Evolutionary conservation across 2,888 invertebrate genomes (phyloP).

Genomic region (Dryocosmus kuriphilus): DNA sequence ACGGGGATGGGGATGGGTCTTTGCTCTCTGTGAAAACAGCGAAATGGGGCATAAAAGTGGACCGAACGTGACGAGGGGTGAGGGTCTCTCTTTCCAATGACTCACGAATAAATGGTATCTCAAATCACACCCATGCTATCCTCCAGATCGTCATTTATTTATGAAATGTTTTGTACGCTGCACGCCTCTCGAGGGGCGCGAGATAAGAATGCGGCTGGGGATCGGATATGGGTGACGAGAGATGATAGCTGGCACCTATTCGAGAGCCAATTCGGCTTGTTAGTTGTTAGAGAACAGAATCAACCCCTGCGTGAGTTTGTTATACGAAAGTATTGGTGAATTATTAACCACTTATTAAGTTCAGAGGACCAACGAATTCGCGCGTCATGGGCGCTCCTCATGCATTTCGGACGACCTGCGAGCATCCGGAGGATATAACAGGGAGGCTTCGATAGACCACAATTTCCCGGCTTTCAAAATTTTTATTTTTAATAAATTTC

Average conservation of each 20-base stretch:
- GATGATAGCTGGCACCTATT: not conserved
- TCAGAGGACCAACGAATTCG: conserved; percentile 43
- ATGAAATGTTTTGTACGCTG: conserved; percentile 44
- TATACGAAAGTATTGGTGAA: conserved; percentile 46
- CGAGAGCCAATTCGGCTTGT: conserved; percentile 13
- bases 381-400: conserved; percentile 24
- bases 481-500: not conserved
- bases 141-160: conserved; percentile 54
- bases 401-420: conserved; percentile 17
- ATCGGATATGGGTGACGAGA: conserved; percentile 46
- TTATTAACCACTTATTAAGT: conserved; percentile 52
- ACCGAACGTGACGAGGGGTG: conserved; percentile 46
- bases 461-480: not conserved
- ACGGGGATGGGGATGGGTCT: not conserved
- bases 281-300: no score
- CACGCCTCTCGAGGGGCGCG: conserved; percentile 49
- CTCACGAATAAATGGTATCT: conserved; percentile 50
- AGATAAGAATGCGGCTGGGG: conserved; percentile 48
- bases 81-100: conserved; percentile 55
- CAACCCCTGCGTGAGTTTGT: not conserved
- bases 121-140: conserved; percentile 56
- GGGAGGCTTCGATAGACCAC: not conserved
- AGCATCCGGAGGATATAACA: not conserved
- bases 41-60: conserved; percentile 38
- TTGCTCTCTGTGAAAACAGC: conserved; percentile 30